These are phyloP conservation scores for Thalassaphorura encarpata DNA, from an alignment of 1,140 invertebrate species.

Conservation along the genomic window DNA sequence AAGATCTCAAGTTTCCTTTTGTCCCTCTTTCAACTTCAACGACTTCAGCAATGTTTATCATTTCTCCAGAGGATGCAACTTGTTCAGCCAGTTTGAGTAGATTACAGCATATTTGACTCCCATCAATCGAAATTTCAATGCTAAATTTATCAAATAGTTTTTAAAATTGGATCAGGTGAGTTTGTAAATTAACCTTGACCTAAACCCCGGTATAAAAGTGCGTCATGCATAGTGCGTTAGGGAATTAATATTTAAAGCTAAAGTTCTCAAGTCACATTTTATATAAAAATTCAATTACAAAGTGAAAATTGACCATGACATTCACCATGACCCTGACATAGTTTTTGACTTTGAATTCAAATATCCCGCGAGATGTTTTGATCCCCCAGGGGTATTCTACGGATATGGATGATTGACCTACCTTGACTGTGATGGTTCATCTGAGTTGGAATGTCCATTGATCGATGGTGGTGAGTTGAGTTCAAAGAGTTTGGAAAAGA, in stretches of 20 bases:
- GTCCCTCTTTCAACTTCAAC: slow-evolving; percentile 35
- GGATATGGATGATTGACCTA: slow-evolving; percentile 23
- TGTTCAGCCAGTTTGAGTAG: slow-evolving; percentile 40
- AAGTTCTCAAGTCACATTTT: no score
- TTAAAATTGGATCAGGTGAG: neutral
- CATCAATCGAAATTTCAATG: neutral
- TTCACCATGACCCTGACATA: no score
- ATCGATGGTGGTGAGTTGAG: slow-evolving; percentile 33
- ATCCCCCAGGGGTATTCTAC: no score
- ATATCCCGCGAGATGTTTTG: no score
- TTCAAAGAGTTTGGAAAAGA: slow-evolving; percentile 40
- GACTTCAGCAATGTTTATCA: slow-evolving; percentile 40
- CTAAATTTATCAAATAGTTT: neutral
- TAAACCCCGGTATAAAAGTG: no score
- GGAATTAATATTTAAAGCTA: no score
- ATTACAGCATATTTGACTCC: slow-evolving; percentile 32
- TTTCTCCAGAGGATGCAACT: slow-evolving; percentile 41
- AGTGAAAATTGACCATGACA: no score
- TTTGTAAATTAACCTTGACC: no score
- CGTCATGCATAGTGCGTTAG: no score
- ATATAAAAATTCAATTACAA: no score
- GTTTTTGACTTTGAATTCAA: no score
- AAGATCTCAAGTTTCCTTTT: slow-evolving; percentile 35
- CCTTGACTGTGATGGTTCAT: slow-evolving; percentile 28
- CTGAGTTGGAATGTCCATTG: slow-evolving; percentile 18